A percentile compares a stretch with the other conserved stretches of the same genome.
Evolutionary conservation across 2,113 vertebrate species (phyloP).

Genomic region (Larimichthys crocea): DNA sequence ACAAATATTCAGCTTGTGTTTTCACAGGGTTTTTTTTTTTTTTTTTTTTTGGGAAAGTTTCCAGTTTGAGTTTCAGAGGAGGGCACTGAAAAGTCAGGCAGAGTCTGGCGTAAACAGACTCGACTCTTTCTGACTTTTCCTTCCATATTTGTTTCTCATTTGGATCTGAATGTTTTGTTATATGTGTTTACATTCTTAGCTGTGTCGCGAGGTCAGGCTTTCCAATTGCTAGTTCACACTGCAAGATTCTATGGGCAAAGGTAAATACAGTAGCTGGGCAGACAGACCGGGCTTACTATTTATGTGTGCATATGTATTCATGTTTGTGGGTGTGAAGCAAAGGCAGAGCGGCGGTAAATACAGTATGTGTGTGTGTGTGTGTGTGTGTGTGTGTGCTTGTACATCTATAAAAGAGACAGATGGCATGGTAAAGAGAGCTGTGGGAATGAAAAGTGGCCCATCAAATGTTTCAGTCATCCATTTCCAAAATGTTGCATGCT

Average conservation of each 20-base stretch:
- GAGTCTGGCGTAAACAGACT: neutral
- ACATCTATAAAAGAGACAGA: conserved; percentile 62
- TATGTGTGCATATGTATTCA: neutral
- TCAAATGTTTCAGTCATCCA: conserved; percentile 57
- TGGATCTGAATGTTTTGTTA: conserved; percentile 22
- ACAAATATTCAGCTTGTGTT: conserved; percentile 26
- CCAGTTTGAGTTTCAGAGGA: conserved; percentile 5
- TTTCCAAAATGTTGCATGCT: conserved; percentile 50
- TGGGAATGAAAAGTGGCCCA: conserved; percentile 56
- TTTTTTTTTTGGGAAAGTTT: conserved; percentile 30
- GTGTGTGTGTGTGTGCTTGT: conserved; percentile 4
- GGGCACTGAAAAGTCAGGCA: conserved; percentile 7
- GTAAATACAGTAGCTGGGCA: conserved; percentile 19
- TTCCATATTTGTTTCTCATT: conserved; percentile 6
- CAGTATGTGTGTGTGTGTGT: conserved; percentile 6
- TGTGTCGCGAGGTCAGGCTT: conserved; percentile 12
- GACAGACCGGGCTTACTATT: neutral
- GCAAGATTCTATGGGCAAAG: conserved; percentile 14
- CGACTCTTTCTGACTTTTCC: conserved; percentile 15
- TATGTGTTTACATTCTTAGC: conserved; percentile 20
- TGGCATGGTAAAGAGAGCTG: conserved; percentile 44
- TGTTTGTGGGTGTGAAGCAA: conserved; percentile 22
- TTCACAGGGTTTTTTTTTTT: conserved; percentile 6
- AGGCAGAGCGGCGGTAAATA: conserved; percentile 24
- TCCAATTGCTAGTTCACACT: conserved; percentile 4